Evolutionary conservation across 1,140 invertebrate species (phyloP).

Genomic region (Tribolium madens): DNA sequence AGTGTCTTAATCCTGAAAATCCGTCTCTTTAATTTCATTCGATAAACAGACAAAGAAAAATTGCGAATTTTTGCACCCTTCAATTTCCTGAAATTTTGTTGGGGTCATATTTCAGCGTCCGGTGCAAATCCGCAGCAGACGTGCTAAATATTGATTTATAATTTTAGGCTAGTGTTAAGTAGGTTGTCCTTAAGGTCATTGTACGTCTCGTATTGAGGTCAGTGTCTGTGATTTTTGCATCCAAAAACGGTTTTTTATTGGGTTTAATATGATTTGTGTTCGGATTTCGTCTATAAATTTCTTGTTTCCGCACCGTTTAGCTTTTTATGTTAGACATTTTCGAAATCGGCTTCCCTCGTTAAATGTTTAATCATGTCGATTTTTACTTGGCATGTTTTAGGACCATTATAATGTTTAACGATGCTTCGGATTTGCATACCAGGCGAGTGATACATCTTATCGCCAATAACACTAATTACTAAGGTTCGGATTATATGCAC

Average conservation of each 20-base stretch:
- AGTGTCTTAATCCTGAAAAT: background rate
- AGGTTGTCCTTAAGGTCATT: slow-evolving; percentile 32
- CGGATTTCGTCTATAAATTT: background rate
- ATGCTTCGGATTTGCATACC: slow-evolving; percentile 11
- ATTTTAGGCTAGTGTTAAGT: slow-evolving; percentile 10
- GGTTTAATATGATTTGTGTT: slow-evolving; percentile 2
- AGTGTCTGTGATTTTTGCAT: slow-evolving; percentile 3
- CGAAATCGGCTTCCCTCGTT: slow-evolving; percentile 6
- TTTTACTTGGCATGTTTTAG: slow-evolving; percentile 10
- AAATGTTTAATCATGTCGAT: slow-evolving; percentile 24
- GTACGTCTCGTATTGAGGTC: slow-evolving; percentile 6
- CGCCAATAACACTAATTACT: slow-evolving; percentile 26
- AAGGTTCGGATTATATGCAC: too few species aligned
- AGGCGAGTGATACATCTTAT: slow-evolving; percentile 37
- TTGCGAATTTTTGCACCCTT: background rate
- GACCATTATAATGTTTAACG: slow-evolving; percentile 20
- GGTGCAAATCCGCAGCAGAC: slow-evolving; percentile 11
- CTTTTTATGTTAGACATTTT: background rate
- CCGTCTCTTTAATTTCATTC: background rate
- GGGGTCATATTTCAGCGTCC: slow-evolving; percentile 22
- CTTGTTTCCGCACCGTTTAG: background rate
- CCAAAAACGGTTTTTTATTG: background rate
- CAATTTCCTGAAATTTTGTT: background rate
- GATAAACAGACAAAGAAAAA: background rate
- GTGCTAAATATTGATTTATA: slow-evolving; percentile 26